phyloP scores from a whole-genome alignment of 2,888 invertebrate species.

The Hipparchia sbordonii region DNA sequence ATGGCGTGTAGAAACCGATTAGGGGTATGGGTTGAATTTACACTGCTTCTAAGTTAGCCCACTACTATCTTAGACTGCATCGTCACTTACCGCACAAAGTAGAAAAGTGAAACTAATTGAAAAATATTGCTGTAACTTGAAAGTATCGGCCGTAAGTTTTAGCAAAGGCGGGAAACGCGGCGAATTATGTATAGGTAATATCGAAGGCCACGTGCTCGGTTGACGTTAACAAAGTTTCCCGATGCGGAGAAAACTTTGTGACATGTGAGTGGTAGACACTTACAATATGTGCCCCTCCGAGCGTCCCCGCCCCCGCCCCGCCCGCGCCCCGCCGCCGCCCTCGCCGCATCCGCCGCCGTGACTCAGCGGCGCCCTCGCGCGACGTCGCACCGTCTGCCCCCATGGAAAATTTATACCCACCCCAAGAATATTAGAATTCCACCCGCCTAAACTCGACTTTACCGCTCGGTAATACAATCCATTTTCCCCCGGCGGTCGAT shows the following conservation, averaged over 20 bases:
- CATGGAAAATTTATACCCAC: conserved; percentile 83
- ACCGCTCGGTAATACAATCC: conserved; percentile 53
- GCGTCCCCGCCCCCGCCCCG: conserved; percentile 41
- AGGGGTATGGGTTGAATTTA: no score
- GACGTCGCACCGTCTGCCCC: conserved; percentile 82
- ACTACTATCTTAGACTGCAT: no score
- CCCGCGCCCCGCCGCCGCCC: conserved; percentile 28
- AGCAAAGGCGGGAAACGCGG: conserved; percentile 56
- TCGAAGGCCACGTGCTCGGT: conserved; percentile 80
- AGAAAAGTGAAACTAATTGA: background rate
- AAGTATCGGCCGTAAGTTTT: conserved; percentile 39
- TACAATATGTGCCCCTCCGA: conserved; percentile 72
- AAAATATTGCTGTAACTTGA: conserved; percentile 30
- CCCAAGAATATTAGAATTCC: conserved; percentile 73
- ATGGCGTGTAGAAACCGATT: no score
- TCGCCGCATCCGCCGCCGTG: conserved; percentile 56
- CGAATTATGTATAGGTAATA: conserved; percentile 68
- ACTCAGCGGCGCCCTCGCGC: conserved; percentile 81
- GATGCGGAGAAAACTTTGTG: conserved; percentile 82
- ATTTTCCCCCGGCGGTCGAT: conserved; percentile 49
- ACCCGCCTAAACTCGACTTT: conserved; percentile 58
- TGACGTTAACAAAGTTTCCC: conserved; percentile 82
- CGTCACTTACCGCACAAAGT: background rate
- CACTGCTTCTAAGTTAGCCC: no score
- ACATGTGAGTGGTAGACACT: conserved; percentile 82